Evolutionary conservation across 92 coral and sea anemone genomes (phyloP).

Genomic region (Porites rus): DNA sequence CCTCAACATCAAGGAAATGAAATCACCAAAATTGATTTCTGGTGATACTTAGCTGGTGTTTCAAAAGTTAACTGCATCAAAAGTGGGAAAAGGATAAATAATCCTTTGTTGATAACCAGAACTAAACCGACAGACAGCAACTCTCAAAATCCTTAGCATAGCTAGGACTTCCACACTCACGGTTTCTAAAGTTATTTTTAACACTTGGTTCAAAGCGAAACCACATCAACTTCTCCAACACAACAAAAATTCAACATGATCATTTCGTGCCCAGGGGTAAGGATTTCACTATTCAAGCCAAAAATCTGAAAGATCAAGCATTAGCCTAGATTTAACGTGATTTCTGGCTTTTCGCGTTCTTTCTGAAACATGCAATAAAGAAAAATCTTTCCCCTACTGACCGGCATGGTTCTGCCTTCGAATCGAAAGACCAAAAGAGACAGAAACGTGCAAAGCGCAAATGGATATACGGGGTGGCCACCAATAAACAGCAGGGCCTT

Average conservation of each 20-base stretch:
- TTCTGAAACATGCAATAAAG: background rate
- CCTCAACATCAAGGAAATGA: no score
- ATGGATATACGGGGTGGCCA: slow-evolving; percentile 87
- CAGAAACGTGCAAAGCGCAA: slow-evolving; percentile 79
- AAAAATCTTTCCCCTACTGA: slow-evolving; percentile 47
- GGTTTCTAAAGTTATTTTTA: no score
- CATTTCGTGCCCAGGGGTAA: background rate
- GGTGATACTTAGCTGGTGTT: no score
- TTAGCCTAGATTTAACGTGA: background rate
- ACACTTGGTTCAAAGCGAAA: slow-evolving; percentile 12
- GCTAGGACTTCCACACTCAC: background rate
- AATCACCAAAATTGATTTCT: no score
- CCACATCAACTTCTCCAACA: background rate
- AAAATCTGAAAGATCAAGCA: background rate
- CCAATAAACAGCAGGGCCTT: slow-evolving; percentile 60
- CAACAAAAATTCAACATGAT: background rate
- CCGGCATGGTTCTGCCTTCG: slow-evolving; percentile 93
- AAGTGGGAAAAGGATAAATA: no score
- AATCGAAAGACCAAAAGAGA: slow-evolving; percentile 90
- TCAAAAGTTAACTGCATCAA: no score
- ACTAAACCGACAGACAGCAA: no score
- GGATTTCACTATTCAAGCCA: background rate
- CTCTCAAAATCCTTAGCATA: no score
- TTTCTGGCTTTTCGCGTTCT: background rate
- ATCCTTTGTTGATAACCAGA: no score